phyloP scores from a whole-genome alignment of 2,797 vertebrate species.

The Hypotaenidia philippensis region DNA sequence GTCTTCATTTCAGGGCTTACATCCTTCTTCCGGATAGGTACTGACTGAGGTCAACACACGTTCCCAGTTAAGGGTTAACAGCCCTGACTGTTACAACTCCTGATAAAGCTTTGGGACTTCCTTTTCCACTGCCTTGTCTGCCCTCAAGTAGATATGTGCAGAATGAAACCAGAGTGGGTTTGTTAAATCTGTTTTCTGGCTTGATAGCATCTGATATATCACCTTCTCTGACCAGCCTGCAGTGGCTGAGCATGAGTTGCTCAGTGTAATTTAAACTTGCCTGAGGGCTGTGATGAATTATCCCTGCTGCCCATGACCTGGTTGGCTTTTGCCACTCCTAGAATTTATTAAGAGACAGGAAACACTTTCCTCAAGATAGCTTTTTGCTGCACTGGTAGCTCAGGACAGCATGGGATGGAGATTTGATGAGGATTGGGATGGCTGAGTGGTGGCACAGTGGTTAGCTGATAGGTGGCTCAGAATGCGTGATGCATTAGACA shows the following conservation, averaged over 20 bases:
- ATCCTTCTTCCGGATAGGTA: background rate
- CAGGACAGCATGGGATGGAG: background rate
- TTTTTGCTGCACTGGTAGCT: background rate
- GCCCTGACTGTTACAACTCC: background rate
- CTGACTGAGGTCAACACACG: fast-evolving
- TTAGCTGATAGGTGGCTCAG: background rate
- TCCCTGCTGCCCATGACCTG: background rate
- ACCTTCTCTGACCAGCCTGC: background rate
- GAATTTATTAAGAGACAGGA: background rate
- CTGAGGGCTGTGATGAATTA: background rate
- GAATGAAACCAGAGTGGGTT: background rate
- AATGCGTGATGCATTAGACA: background rate
- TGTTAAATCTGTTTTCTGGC: background rate
- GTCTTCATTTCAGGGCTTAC: background rate
- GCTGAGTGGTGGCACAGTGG: background rate
- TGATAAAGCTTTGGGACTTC: background rate
- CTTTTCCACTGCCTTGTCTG: background rate
- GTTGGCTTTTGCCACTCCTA: background rate
- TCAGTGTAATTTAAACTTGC: background rate
- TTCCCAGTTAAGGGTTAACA: background rate
- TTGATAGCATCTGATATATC: background rate
- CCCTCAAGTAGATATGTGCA: background rate
- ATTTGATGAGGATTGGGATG: background rate
- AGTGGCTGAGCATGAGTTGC: background rate
- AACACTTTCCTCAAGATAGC: background rate